Conservation (phyloP, 2,797 vertebrate genomes). For the Varecia variegata region DNA sequence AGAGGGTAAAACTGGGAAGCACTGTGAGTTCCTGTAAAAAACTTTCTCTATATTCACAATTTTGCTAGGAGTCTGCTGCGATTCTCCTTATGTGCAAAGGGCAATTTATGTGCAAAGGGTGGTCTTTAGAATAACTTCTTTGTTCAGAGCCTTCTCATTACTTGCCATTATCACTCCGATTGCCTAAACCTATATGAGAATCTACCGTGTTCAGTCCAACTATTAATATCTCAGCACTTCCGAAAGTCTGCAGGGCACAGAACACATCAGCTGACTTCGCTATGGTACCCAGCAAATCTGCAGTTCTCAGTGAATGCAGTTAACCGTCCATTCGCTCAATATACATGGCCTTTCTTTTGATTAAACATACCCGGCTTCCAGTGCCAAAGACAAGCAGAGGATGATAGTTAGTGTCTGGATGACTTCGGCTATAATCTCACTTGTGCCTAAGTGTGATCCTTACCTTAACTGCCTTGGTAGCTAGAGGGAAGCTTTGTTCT, state of each 20-base stretch:
- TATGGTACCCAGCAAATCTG: not conserved
- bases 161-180: not conserved
- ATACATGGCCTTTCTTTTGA: not conserved
- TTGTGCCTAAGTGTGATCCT: not conserved
- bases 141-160: not conserved
- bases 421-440: not conserved
- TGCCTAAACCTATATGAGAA: not conserved
- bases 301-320: not conserved
- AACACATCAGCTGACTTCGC: not conserved
- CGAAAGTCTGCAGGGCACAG: not conserved
- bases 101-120: not conserved
- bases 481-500: slow-evolving; percentile 32
- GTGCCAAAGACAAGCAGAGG: not conserved
- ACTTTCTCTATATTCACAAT: not conserved
- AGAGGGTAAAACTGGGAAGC: not conserved
- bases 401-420: not conserved
- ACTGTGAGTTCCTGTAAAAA: not conserved
- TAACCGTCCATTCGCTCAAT: not conserved
- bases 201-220: not conserved
- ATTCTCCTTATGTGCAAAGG: not conserved
- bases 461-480: slow-evolving; percentile 33
- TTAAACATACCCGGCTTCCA: not conserved
- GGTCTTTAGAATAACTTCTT: not conserved
- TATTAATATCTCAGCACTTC: not conserved
- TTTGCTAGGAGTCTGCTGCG: not conserved